phyloP scores from a whole-genome alignment of 2,797 vertebrate species.

The Myotis pilosus region DNA sequence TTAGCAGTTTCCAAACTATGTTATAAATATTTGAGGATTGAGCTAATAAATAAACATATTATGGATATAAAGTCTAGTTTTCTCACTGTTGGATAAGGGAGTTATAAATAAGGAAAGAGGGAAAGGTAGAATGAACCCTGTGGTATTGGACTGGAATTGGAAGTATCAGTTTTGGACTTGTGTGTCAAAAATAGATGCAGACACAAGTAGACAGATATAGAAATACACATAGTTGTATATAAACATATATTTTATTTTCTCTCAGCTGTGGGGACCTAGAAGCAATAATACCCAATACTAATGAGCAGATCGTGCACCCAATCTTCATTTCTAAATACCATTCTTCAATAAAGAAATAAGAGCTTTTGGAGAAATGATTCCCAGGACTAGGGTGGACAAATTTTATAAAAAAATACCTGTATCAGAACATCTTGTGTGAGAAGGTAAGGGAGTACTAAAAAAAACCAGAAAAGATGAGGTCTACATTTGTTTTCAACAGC shows the following conservation, averaged over 20 bases:
- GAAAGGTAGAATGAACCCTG: neutral
- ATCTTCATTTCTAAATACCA: constrained; percentile 4
- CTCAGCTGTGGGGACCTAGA: neutral
- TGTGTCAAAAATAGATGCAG: neutral
- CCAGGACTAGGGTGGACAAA: neutral
- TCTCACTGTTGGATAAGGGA: neutral
- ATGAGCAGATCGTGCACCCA: neutral
- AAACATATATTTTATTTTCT: neutral
- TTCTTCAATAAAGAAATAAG: neutral
- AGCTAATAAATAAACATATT: neutral
- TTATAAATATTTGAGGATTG: neutral
- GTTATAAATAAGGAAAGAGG: neutral
- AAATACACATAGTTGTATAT: neutral
- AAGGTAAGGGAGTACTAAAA: neutral
- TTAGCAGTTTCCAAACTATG: neutral
- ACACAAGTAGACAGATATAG: neutral
- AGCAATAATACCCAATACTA: neutral
- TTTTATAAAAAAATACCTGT: neutral
- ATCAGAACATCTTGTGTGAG: neutral
- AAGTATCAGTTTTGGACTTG: neutral
- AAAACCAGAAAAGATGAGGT: neutral
- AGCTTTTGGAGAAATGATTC: neutral
- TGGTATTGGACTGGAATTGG: neutral
- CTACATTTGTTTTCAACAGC: neutral
- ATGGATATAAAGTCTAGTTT: neutral